These are phyloP conservation scores for Asbolus verrucosus DNA, from an alignment of 1,140 invertebrate genomes.

Conservation along the genomic window DNA sequence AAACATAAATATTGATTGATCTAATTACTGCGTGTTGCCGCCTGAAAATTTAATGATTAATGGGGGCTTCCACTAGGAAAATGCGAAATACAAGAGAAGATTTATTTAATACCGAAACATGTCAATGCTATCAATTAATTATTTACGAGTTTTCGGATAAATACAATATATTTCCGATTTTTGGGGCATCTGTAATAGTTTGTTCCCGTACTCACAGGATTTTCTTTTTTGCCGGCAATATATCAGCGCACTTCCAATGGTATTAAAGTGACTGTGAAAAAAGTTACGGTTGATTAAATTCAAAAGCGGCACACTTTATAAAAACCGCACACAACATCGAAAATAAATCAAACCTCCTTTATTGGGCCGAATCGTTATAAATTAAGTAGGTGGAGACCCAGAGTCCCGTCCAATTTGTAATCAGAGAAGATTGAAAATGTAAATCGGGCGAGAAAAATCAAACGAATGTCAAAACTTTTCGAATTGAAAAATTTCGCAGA, in stretches of 20 bases:
- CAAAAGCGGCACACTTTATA: neutral
- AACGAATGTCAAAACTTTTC: slow-evolving; percentile 48
- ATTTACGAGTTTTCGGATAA: slow-evolving; percentile 27
- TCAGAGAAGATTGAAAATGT: slow-evolving; percentile 41
- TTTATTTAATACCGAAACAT: slow-evolving; percentile 15
- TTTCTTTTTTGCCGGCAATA: no score
- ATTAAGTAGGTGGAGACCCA: slow-evolving; percentile 12
- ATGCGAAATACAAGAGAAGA: slow-evolving; percentile 23
- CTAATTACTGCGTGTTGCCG: slow-evolving; percentile 14
- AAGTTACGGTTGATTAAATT: neutral
- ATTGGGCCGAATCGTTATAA: slow-evolving; percentile 16
- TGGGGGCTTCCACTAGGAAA: slow-evolving; percentile 1
- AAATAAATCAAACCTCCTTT: slow-evolving; percentile 38
- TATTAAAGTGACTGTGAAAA: neutral
- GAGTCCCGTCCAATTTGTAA: slow-evolving; percentile 33
- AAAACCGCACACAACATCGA: slow-evolving; percentile 37
- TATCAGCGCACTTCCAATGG: no score
- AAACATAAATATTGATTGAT: slow-evolving; percentile 26
- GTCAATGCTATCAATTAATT: slow-evolving; percentile 14
- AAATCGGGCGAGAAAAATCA: slow-evolving; percentile 37
- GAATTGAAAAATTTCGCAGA: slow-evolving; percentile 42
- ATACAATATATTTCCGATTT: no score
- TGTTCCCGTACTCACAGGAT: no score
- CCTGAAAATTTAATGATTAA: slow-evolving; percentile 3
- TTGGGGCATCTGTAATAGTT: no score